Evolutionary conservation across 2,113 vertebrate genomes (phyloP).

Genomic region (Myiagra hebetior): DNA sequence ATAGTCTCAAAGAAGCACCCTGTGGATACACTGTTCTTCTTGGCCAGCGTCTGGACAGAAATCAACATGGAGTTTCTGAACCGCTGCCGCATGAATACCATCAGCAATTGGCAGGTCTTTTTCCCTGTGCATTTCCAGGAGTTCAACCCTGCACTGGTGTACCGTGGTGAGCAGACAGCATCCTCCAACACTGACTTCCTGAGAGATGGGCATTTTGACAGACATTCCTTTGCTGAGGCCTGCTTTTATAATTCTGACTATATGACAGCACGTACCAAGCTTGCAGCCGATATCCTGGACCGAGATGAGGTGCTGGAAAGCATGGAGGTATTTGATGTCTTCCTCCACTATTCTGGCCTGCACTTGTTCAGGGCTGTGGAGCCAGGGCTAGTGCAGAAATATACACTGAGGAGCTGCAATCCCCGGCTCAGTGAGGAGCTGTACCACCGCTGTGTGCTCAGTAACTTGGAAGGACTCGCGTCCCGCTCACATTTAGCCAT

Average conservation of each 20-base stretch:
- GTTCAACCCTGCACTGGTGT: slow-evolving; percentile 84
- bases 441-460: slow-evolving; percentile 93
- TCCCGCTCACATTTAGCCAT: slow-evolving; percentile 89
- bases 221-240: slow-evolving; percentile 87
- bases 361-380: slow-evolving; percentile 94
- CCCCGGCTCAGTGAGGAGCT: slow-evolving; percentile 90
- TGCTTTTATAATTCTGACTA: slow-evolving; percentile 98
- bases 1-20: slow-evolving; percentile 97
- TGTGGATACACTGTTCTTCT: slow-evolving; percentile 91
- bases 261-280: slow-evolving; percentile 88
- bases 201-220: slow-evolving; percentile 88
- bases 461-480: slow-evolving; percentile 90
- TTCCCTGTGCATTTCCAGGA: slow-evolving; percentile 97
- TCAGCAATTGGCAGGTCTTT: slow-evolving; percentile 96
- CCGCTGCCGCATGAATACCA: slow-evolving; percentile 95
- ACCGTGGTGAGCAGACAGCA: slow-evolving; percentile 78
- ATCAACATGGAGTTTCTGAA: slow-evolving; percentile 90
- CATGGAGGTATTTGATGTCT: slow-evolving; percentile 94
- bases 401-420: slow-evolving; percentile 83
- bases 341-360: slow-evolving; percentile 90
- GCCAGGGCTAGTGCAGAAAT: slow-evolving; percentile 92
- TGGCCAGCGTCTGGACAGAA: slow-evolving; percentile 88
- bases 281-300: slow-evolving; percentile 86
- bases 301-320: slow-evolving; percentile 90
- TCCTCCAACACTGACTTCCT: slow-evolving; percentile 74